Base-by-base conservation (phyloP, 1,140 invertebrate species). In the Cryptotermes secundus region DNA sequence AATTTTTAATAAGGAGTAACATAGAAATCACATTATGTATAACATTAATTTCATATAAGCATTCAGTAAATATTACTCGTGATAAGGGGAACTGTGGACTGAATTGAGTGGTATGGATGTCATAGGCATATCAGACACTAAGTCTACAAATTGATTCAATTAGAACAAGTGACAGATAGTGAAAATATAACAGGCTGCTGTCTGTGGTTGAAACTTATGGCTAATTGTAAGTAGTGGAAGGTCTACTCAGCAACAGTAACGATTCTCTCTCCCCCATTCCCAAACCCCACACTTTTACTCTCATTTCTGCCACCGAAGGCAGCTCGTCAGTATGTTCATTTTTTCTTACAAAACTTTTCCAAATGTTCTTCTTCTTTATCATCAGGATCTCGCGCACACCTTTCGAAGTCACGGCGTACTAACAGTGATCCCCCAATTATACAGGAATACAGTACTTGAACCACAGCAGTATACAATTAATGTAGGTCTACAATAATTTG, bases 71-170 rank as follows among this genome's bases (percentile, higher is more conserved):
- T 59, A 26, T 59, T 59, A 59, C 19, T 59, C 53, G 19, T 22
- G 4, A 16, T 59, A 59, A 16, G n/a, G n/a, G n/a, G n/a, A n/a
- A n/a, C n/a, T 59, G 26, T 10, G 26, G 53, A 59, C 19, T 6
- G 53, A 22, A 72, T 4, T 9, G n/a, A 72, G 10, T 72, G 9
- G 10, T 72, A 72, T 31, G 26, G 59, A 6, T 72, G 26, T 6
- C 59, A 31, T n/a, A 7, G n/a, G n/a, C 14, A 72, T 1, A 31
- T 72, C n/a, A 16, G 26, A 59, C 53, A 59, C 9, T 72, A 9
- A 72, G 14, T 31, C 59, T n/a, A 72, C 59, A 72, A 72, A 72
- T n/a, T 72, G 59, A 72, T 72, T 72, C 59, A 72, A 72, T 31
- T 2, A 72, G 59, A 72, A 72, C 6, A 72, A 72, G n/a, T n/a